Base-by-base conservation (phyloP, 2,113 vertebrate genomes). In the Phyllostomus discolor region DNA sequence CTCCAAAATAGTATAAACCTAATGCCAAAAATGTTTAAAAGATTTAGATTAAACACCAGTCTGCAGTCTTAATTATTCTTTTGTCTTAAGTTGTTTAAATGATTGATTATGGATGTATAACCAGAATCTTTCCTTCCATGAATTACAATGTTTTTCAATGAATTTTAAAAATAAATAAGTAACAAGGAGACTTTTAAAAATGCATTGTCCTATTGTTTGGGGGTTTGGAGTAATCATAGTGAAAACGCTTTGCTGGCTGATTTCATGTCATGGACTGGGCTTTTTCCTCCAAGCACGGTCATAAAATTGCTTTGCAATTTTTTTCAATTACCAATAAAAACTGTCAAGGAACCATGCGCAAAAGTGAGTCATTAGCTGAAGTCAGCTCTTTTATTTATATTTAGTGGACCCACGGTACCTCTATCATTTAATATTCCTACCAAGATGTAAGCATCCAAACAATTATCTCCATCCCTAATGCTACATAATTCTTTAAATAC, bases 361-460 rank as follows among this genome's bases (percentile, higher is more conserved):
- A 76, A 97, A 96, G 33, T 62, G 94, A 97, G 94, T 94, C 72
- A 7, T 96, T 91, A 95, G 52, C 96, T 97, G 92, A 97, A 97
- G 95, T 98, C 97, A 98, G 97, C 97, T 96, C 54, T 98, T 97
- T 97, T 97, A 96, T 97, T 97, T 97, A 88, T 96, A 97, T 96
- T 96, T 96, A 96, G 86, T 91, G 72, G 82, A 72, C 94, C 91
- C 79, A 88, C 10, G 87, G 86, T 94, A 94, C 72, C 91, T 94
- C 82, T 87, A 90, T 31, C 89, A 88, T 87, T 62, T 89, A 88
- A 43, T 91, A 96, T 64, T 66, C 41, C 7, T 86, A 90, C 81
- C 17, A 84, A 31, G 82, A 78, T 52, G 2, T 28, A 96, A 91
- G 38, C 28, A 84, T 7, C 1, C 38, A 33, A 92, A 95, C 79